These are phyloP conservation scores for Pseudachorutes palmiensis DNA, from an alignment of 1,140 invertebrate genomes.

Conservation along the genomic window DNA sequence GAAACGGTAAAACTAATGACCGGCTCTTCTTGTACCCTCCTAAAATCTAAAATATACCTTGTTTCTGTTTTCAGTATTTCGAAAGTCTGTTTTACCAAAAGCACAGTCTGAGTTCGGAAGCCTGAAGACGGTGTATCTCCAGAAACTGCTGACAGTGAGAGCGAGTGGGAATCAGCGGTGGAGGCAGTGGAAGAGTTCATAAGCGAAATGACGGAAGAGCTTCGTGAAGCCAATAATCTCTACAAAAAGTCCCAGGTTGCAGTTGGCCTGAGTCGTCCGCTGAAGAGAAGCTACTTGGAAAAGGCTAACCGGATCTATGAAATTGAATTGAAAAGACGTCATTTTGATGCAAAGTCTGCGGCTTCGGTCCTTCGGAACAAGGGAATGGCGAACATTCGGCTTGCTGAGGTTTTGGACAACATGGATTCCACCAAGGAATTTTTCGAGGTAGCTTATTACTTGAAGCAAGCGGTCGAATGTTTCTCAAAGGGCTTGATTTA, in stretches of 20 bases:
- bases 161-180: no score
- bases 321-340: not conserved
- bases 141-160: no score
- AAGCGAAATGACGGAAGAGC: no score
- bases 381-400: slow-evolving; percentile 11
- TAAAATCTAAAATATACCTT: no score
- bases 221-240: not conserved
- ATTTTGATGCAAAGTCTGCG: not conserved
- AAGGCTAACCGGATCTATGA: not conserved
- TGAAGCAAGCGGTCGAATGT: not conserved
- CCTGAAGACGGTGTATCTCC: no score
- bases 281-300: not conserved
- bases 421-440: not conserved
- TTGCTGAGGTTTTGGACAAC: not conserved
- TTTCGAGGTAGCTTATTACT: not conserved
- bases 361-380: not conserved
- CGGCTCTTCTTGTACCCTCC: no score
- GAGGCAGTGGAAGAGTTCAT: no score
- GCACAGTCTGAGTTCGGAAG: no score
- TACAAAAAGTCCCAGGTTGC: not conserved
- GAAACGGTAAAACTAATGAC: no score
- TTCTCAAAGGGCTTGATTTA: not conserved
- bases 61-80: no score
- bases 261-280: not conserved
- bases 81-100: no score